phyloP scores from a whole-genome alignment of 2,113 vertebrate genomes.

The Osmerus eperlanus region DNA sequence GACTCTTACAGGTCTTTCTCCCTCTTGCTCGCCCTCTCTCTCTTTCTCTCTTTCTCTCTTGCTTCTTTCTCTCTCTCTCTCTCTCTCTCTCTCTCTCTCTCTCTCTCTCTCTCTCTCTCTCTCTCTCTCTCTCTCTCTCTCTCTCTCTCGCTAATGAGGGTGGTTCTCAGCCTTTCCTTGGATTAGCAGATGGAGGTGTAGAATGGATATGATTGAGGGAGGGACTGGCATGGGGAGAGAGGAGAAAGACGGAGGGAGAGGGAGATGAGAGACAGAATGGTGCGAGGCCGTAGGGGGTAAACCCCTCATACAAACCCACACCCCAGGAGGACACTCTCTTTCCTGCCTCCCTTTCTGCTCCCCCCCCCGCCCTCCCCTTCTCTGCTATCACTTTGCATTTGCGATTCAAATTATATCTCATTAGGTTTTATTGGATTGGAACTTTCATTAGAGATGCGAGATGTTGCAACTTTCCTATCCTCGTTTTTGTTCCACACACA shows the following conservation, averaged over 20 bases:
- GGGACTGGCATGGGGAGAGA: slow-evolving; percentile 32
- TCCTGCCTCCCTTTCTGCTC: slow-evolving; percentile 33
- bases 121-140: background rate
- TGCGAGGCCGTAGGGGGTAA: slow-evolving; percentile 53
- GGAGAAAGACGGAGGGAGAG: slow-evolving; percentile 38
- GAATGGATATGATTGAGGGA: slow-evolving; percentile 68
- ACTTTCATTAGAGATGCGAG: slow-evolving; percentile 44
- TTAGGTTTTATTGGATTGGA: slow-evolving; percentile 69
- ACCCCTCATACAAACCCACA: slow-evolving; percentile 49
- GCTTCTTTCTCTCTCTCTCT: slow-evolving; percentile 5
- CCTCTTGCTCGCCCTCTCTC: no score
- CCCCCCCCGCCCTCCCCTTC: slow-evolving; percentile 28
- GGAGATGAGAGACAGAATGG: slow-evolving; percentile 46
- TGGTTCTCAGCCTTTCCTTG: slow-evolving; percentile 58
- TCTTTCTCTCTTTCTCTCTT: no score
- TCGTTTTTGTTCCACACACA: background rate
- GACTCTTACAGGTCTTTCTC: no score
- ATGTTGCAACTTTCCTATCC: slow-evolving; percentile 43
- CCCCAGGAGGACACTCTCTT: slow-evolving; percentile 52
- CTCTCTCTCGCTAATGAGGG: slow-evolving; percentile 56
- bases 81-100: slow-evolving; percentile 10
- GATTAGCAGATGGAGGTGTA: slow-evolving; percentile 52
- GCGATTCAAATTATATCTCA: slow-evolving; percentile 71
- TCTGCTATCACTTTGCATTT: slow-evolving; percentile 49
- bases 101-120: slow-evolving; percentile 14